phyloP scores from a whole-genome alignment of 2,888 invertebrate genomes.

The Synergus umbraculus region DNA sequence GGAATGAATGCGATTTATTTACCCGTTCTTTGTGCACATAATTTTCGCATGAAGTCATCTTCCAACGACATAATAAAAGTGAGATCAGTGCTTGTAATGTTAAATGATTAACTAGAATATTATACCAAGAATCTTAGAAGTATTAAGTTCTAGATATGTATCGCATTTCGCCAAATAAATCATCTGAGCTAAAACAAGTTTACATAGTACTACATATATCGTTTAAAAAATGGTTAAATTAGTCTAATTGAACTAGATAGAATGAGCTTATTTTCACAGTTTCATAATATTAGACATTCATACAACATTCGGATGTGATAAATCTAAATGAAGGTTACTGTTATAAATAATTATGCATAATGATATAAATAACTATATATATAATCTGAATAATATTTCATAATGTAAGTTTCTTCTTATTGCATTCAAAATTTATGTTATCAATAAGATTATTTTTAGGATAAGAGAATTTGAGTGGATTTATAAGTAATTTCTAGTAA shows the following conservation, averaged over 20 bases:
- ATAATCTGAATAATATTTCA: neutral
- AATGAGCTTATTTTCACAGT: too few species aligned
- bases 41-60: conserved; percentile 3
- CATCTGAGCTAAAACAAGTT: neutral
- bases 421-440: neutral
- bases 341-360: conserved; percentile 10
- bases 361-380: conserved; percentile 10
- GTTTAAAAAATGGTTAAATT: too few species aligned
- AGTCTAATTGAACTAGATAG: too few species aligned
- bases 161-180: conserved; percentile 23
- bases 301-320: conserved; percentile 11
- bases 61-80: conserved; percentile 32
- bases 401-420: neutral
- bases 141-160: conserved; percentile 35
- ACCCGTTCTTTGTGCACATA: conserved; percentile 33
- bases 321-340: neutral
- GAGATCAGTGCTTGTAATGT: conserved; percentile 38
- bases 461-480: conserved; percentile 1
- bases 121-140: conserved; percentile 26
- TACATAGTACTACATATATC: too few species aligned
- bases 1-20: conserved; percentile 39
- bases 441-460: neutral
- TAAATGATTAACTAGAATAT: conserved; percentile 29
- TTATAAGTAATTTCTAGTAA: conserved; percentile 31
- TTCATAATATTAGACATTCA: conserved; percentile 18